Percentiles rank a stretch among this genome's conserved stretches.
Conservation (phyloP, 1,140 invertebrate genomes). For the Polyergus mexicanus region DNA sequence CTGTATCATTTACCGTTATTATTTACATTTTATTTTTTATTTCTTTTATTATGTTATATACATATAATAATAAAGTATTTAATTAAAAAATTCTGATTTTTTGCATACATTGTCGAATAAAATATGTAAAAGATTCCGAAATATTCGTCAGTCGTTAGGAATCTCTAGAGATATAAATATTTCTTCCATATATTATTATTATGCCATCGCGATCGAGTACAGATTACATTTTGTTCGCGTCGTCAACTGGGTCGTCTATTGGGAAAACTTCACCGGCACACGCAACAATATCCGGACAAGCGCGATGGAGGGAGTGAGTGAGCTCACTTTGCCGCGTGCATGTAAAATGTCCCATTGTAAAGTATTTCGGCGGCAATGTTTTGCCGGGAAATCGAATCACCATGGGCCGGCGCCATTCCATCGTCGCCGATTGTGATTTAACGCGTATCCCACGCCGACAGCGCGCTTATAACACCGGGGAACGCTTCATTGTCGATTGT, state of each 20-base stretch:
- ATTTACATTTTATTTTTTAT: neutral
- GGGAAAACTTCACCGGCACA: neutral
- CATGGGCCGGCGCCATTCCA: slow-evolving; percentile 64
- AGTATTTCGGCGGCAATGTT: slow-evolving; percentile 65
- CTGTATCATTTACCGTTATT: neutral
- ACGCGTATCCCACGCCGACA: slow-evolving; percentile 54
- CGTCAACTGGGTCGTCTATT: neutral
- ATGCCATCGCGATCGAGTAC: no score
- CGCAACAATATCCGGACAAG: neutral
- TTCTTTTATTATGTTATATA: no score
- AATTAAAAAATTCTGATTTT: no score
- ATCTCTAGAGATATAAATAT: neutral
- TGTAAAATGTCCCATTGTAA: slow-evolving; percentile 65
- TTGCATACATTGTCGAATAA: neutral
- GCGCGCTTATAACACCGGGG: slow-evolving; percentile 32
- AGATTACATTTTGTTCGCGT: slow-evolving; percentile 20
- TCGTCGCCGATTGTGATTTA: slow-evolving; percentile 68
- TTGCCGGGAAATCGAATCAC: slow-evolving; percentile 69
- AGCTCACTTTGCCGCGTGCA: slow-evolving; percentile 38
- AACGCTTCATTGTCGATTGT: slow-evolving; percentile 57
- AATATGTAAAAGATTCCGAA: neutral
- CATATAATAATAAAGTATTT: neutral
- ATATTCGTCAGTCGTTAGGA: neutral
- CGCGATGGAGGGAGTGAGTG: slow-evolving; percentile 31
- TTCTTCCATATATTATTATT: neutral